A percentile compares a stretch with the other conserved stretches of the same genome.
These are phyloP conservation scores for Plebejus anna DNA, from an alignment of 2,888 invertebrate species.

Conservation along the genomic window DNA sequence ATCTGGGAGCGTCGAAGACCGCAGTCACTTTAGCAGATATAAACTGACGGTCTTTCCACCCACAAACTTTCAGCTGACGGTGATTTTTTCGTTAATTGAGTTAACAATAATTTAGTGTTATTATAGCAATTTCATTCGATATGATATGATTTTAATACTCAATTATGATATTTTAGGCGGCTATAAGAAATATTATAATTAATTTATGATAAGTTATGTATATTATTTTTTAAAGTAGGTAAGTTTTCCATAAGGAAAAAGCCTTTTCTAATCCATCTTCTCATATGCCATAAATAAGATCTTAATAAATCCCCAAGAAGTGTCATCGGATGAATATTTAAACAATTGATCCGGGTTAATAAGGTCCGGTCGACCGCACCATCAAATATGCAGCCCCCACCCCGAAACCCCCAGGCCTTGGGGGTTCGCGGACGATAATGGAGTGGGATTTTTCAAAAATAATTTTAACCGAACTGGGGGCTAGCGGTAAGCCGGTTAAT, in stretches of 20 bases:
- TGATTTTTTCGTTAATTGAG: too few species aligned
- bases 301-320: slow-evolving; percentile 13
- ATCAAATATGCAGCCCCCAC: slow-evolving; percentile 25
- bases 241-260: background rate
- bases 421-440: slow-evolving; percentile 25
- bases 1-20: too few species aligned
- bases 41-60: too few species aligned
- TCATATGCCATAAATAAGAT: background rate
- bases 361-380: slow-evolving; percentile 2
- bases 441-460: slow-evolving; percentile 29
- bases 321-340: slow-evolving; percentile 15
- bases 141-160: too few species aligned
- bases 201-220: too few species aligned
- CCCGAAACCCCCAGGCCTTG: background rate
- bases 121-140: too few species aligned
- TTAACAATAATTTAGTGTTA: too few species aligned
- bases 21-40: too few species aligned
- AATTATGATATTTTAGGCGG: too few species aligned
- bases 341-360: slow-evolving; percentile 19
- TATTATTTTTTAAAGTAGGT: background rate
- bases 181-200: too few species aligned
- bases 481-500: slow-evolving; percentile 24
- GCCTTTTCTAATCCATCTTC: slow-evolving; percentile 3
- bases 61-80: too few species aligned
- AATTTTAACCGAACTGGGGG: slow-evolving; percentile 14